Percentiles rank a stretch among this genome's conserved stretches.
These are phyloP conservation scores for Pelagia noctiluca DNA, from an alignment of 30 jellyfish, hydroid and myxozoan genomes.

Conservation along the genomic window DNA sequence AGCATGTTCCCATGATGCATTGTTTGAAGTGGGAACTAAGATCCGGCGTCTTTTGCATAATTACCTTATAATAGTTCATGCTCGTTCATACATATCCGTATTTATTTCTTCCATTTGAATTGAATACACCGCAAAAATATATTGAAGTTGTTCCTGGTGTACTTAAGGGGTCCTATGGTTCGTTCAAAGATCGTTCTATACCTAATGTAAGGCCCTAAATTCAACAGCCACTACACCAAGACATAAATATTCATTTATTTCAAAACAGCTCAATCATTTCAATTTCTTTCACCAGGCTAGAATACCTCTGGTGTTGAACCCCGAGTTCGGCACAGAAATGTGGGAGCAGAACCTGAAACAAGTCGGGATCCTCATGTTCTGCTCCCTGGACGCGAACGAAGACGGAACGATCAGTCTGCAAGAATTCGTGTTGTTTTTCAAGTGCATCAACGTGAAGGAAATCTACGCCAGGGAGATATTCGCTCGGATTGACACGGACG, in stretches of 20 bases:
- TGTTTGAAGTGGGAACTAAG: too few relatives aligned
- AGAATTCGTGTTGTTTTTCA: conserved; percentile 63
- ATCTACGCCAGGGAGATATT: conserved; percentile 58
- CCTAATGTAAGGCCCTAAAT: not conserved
- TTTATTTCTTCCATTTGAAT: not conserved
- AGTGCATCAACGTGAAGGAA: conserved; percentile 64
- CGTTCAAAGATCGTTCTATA: too few relatives aligned
- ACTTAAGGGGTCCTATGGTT: too few relatives aligned
- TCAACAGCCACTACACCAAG: not conserved
- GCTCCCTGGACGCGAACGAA: conserved; percentile 61
- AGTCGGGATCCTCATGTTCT: conserved; percentile 66
- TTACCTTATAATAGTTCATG: too few relatives aligned
- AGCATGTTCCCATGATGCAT: too few relatives aligned
- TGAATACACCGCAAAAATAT: not conserved
- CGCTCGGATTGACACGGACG: conserved; percentile 57
- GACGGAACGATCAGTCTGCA: conserved; percentile 69
- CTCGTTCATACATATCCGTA: too few relatives aligned
- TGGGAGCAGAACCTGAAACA: conserved; percentile 34
- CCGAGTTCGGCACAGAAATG: conserved; percentile 5
- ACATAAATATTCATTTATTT: not conserved
- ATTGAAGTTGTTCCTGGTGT: not conserved
- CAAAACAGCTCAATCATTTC: not conserved
- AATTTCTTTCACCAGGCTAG: conserved; percentile 1
- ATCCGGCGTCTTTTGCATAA: not conserved
- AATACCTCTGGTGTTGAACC: conserved; percentile 15